These are phyloP conservation scores for Ischnus inquisitorius DNA, from an alignment of 2,888 invertebrate species.

Conservation along the genomic window DNA sequence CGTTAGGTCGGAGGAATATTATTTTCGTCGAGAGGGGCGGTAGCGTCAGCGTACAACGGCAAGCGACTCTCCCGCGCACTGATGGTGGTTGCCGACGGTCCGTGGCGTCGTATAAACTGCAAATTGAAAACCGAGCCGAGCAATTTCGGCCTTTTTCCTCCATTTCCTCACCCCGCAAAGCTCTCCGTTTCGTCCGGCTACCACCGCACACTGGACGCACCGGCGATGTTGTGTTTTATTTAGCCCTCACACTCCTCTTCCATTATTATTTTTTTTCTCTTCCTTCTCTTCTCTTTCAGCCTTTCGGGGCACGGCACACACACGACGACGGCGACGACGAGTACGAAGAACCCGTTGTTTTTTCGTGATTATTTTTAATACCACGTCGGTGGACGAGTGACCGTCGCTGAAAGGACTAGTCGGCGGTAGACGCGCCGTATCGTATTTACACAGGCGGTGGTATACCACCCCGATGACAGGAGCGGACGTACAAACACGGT, in stretches of 20 bases:
- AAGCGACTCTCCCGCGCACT: background rate
- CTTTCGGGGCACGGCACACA: background rate
- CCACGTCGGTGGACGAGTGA: constrained; percentile 31
- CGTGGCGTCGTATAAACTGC: constrained; percentile 70
- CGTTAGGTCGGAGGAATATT: constrained; percentile 69
- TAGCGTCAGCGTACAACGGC: constrained; percentile 4
- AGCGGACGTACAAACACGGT: constrained; percentile 31
- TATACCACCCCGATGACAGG: constrained; percentile 51
- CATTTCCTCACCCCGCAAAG: constrained; percentile 38
- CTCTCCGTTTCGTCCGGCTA: constrained; percentile 39
- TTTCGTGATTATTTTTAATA: constrained; percentile 55
- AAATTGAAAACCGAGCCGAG: constrained; percentile 76
- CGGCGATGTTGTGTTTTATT: constrained; percentile 36
- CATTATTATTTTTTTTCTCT: constrained; percentile 23
- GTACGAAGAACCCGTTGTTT: background rate
- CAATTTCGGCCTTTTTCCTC: constrained; percentile 72
- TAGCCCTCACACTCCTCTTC: background rate
- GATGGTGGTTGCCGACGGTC: constrained; percentile 44
- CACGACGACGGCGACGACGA: too few relatives aligned
- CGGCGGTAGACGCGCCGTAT: constrained; percentile 71
- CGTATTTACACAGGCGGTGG: constrained; percentile 79
- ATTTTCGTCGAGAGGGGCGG: constrained; percentile 66
- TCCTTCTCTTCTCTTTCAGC: constrained; percentile 2
- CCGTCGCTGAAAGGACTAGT: constrained; percentile 34
- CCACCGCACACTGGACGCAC: constrained; percentile 28